Conservation (phyloP, 92 coral and sea anemone genomes). For the Zoanthus sansibaricus region DNA sequence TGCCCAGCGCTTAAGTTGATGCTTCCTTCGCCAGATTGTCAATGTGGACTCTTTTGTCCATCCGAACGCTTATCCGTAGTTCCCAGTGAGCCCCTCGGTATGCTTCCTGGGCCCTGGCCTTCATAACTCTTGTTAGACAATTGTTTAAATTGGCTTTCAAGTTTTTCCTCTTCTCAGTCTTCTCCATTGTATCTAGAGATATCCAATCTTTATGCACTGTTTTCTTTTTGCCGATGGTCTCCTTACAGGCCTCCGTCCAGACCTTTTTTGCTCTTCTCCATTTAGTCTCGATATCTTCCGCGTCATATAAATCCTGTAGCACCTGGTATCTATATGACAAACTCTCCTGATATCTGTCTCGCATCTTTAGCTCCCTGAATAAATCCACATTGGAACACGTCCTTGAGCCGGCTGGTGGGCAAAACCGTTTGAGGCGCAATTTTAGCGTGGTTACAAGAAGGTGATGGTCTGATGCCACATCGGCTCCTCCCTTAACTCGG, state of each 20-base stretch:
- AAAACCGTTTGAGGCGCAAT: constrained; percentile 12
- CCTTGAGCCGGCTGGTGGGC: constrained; percentile 16
- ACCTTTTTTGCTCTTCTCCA: no score
- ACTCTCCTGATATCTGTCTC: constrained; percentile 8
- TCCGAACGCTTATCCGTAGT: constrained; percentile 7
- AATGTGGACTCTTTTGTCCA: constrained; percentile 9
- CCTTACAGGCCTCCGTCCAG: background rate
- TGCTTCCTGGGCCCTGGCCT: background rate
- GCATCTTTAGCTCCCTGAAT: background rate
- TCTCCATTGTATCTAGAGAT: background rate
- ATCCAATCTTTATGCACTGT: background rate
- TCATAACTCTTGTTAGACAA: constrained; percentile 10
- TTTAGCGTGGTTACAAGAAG: constrained; percentile 1
- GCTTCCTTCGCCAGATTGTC: constrained; percentile 25
- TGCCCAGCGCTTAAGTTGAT: constrained; percentile 1
- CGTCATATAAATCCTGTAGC: background rate
- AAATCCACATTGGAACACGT: constrained; percentile 22
- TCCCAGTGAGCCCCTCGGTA: constrained; percentile 21
- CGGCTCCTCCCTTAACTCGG: constrained; percentile 13
- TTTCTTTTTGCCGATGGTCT: background rate
- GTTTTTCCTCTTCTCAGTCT: constrained; percentile 7
- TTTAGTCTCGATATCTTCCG: background rate
- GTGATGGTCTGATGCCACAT: constrained; percentile 38
- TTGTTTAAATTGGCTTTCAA: constrained; percentile 3
- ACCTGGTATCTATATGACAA: background rate